phyloP scores from a whole-genome alignment of 1,140 invertebrate species.

The Ceratitis capitata region DNA sequence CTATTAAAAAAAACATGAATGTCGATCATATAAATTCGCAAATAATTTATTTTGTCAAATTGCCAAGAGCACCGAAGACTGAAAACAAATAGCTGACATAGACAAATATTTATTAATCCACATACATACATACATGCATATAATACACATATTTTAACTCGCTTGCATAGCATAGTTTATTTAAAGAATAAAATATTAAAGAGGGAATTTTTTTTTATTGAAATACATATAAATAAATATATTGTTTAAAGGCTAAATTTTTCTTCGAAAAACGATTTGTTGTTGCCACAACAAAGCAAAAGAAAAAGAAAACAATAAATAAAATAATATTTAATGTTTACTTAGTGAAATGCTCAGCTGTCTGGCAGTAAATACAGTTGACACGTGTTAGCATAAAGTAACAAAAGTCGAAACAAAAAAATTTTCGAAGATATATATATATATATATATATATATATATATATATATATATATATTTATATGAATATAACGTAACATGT shows the following conservation, averaged over 20 bases:
- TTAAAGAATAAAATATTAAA: too few species aligned
- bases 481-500: too few species aligned
- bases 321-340: background rate
- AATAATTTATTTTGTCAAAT: slow-evolving; percentile 19
- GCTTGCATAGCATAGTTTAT: too few species aligned
- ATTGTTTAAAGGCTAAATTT: background rate
- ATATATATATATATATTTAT: too few species aligned
- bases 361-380: slow-evolving; percentile 13
- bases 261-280: background rate
- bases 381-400: background rate
- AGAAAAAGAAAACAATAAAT: too few species aligned
- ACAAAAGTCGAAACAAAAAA: background rate
- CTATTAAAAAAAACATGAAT: background rate
- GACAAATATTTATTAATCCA: background rate
- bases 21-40: background rate
- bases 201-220: too few species aligned
- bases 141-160: background rate
- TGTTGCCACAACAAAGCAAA: background rate
- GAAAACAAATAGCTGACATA: background rate
- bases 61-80: background rate
- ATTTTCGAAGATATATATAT: too few species aligned
- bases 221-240: background rate
- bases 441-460: too few species aligned
- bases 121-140: background rate
- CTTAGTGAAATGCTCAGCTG: background rate